Evolutionary conservation across 1,140 invertebrate genomes (phyloP), one percentile per base, ranked within the genome.

Genomic region (Drosophila bipectinata): DNA sequence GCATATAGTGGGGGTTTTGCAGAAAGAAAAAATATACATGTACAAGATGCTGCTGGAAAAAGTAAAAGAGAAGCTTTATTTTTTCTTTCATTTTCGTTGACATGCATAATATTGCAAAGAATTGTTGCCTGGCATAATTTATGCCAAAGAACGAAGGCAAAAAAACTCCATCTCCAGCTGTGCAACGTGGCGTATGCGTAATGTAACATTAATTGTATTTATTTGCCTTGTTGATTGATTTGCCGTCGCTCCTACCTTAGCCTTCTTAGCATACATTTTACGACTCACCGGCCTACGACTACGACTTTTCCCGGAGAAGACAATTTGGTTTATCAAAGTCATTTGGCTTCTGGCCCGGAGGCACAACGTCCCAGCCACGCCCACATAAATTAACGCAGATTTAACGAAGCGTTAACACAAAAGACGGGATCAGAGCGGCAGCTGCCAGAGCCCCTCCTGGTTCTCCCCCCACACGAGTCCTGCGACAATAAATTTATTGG

Each of bases 141-240:
- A 67, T 67, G 55, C 34, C 21, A 28, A 47, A 48, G 32, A 49
- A 51, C 34, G 41, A 49, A 41, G 28, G 9, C n/a, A n/a, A 18
- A 3, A 15, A 7, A 18, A 45, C 18, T 44, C 28, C 34, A 34
- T 37, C 41, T 18, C 18, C 26, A 47, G n/a, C 30, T 53, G 82
- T 28, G 69, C 68, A 68, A 52, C 64, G 34, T 49, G 49, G 78
- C 82, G 82, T 87, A 82, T 88, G 39, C 82, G 64, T 82, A 87
- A 85, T 87, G 78, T 79, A 66, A 62, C 83, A 82, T 87, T 87
- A 87, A 87, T 87, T 87, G 83, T 78, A 87, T 87, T 87, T 87
- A 82, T 87, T 87, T 87, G 83, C 78, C 68, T 76, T 82, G 69
- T 73, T 82, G 82, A 87, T 87, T 82, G 82, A 87, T 87, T 87